A percentile compares a stretch with the other conserved stretches of the same genome.
These are phyloP conservation scores for Xiphophorus couchianus DNA, from an alignment of 2,113 vertebrate genomes.

Conservation along the genomic window DNA sequence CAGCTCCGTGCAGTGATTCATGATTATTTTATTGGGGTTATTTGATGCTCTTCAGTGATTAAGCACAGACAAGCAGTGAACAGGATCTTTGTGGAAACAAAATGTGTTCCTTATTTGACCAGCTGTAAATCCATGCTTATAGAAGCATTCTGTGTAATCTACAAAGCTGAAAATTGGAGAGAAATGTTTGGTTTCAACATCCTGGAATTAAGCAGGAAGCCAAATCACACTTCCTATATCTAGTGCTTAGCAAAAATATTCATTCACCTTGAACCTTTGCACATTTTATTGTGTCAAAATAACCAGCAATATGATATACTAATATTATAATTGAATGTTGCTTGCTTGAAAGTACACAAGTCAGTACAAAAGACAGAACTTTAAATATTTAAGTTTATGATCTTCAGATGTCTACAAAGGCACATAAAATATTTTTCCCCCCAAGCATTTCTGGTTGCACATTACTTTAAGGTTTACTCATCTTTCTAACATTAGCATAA, in stretches of 20 bases:
- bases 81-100: neutral
- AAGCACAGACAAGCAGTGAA: constrained; percentile 4
- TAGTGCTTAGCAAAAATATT: neutral
- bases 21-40: constrained; percentile 5
- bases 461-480: no score
- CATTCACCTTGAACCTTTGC: neutral
- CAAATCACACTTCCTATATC: neutral
- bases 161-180: no score
- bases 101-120: neutral
- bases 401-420: no score
- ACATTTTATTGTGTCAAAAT: neutral
- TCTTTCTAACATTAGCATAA: no score
- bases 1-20: constrained; percentile 8
- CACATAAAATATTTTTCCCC: no score
- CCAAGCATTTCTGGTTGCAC: no score
- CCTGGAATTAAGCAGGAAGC: neutral
- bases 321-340: no score
- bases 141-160: neutral
- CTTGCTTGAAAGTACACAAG: no score
- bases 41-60: constrained; percentile 22
- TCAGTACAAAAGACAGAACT: no score
- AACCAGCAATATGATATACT: no score
- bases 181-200: neutral
- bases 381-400: no score
- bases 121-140: neutral